A percentile compares a stretch with the other conserved stretches of the same genome.
Conservation (phyloP, 2,797 vertebrate genomes). For the Eleutherodactylus coqui region DNA sequence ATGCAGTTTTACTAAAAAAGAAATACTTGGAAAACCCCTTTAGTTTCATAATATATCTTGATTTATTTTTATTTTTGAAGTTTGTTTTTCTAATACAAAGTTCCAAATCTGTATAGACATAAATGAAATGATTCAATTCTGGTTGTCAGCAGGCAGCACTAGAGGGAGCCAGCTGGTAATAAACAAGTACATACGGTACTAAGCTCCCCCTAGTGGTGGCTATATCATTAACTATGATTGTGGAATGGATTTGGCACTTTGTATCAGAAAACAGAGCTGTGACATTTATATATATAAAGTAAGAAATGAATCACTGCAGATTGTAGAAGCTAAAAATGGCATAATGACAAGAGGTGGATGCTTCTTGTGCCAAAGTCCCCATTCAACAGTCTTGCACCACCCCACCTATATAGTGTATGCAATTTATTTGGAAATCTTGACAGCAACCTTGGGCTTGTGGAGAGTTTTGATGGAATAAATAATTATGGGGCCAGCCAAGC, state of each 20-base stretch:
- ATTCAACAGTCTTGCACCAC: not conserved
- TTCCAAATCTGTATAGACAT: too few relatives aligned
- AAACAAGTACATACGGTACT: too few relatives aligned
- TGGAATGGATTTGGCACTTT: not conserved
- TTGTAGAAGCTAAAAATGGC: not conserved
- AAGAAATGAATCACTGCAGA: not conserved
- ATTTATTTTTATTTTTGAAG: too few relatives aligned
- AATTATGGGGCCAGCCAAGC: constrained; percentile 5
- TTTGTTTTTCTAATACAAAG: too few relatives aligned
- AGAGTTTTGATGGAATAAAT: constrained; percentile 37
- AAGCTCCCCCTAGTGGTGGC: too few relatives aligned
- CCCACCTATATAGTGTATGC: not conserved
- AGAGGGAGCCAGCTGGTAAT: too few relatives aligned
- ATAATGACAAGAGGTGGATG: not conserved
- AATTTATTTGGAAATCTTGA: not conserved
- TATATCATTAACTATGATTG: too few relatives aligned
- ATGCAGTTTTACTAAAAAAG: too few relatives aligned
- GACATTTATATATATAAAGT: not conserved
- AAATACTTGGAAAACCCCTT: too few relatives aligned
- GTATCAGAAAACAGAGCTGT: not conserved
- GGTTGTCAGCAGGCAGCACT: too few relatives aligned
- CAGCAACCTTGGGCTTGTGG: not conserved
- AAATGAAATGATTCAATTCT: too few relatives aligned
- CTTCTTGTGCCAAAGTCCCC: not conserved
- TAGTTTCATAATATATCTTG: too few relatives aligned